Conservation (phyloP, 2,888 invertebrate species). For the Dicyrtoma fusca region DNA sequence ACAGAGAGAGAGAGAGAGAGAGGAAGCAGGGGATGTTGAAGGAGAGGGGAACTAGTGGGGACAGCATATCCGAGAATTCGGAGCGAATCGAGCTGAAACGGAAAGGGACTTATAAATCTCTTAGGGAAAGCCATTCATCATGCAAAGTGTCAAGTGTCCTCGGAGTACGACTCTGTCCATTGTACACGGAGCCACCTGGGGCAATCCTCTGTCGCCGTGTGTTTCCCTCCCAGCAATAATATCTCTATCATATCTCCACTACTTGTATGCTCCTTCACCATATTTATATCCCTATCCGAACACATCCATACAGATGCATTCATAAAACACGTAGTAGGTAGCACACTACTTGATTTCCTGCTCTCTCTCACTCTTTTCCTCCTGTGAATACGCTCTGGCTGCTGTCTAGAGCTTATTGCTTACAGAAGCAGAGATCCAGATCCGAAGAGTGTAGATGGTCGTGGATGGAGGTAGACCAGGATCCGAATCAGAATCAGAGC, state of each 20-base stretch:
- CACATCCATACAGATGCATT: not conserved
- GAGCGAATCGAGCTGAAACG: slow-evolving; percentile 56
- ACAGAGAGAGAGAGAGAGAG: slow-evolving; percentile 16
- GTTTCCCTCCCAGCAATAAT: slow-evolving; percentile 40
- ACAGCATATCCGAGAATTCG: slow-evolving; percentile 44
- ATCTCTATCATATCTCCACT: slow-evolving; percentile 1
- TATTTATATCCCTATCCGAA: not conserved
- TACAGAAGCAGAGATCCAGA: slow-evolving; percentile 8
- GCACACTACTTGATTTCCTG: not conserved
- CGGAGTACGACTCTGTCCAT: slow-evolving; percentile 54
- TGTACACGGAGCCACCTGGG: slow-evolving; percentile 56
- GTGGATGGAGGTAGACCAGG: not conserved
- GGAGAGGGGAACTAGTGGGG: slow-evolving; percentile 30
- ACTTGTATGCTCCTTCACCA: no score
- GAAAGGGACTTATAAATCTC: slow-evolving; percentile 57
- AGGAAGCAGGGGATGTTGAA: slow-evolving; percentile 20
- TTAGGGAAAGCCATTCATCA: slow-evolving; percentile 57
- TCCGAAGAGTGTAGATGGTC: no score
- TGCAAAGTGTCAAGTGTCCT: slow-evolving; percentile 57
- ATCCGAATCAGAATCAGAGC: no score
- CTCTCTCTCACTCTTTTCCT: slow-evolving; percentile 15
- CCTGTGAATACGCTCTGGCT: slow-evolving; percentile 21
- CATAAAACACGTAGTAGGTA: no score
- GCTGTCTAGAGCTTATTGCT: slow-evolving; percentile 26
- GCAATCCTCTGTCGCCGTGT: slow-evolving; percentile 56